Percentiles rank a stretch among this genome's conserved stretches.
phyloP scores from a whole-genome alignment of 2,113 vertebrate genomes.

The Eretmochelys imbricata region DNA sequence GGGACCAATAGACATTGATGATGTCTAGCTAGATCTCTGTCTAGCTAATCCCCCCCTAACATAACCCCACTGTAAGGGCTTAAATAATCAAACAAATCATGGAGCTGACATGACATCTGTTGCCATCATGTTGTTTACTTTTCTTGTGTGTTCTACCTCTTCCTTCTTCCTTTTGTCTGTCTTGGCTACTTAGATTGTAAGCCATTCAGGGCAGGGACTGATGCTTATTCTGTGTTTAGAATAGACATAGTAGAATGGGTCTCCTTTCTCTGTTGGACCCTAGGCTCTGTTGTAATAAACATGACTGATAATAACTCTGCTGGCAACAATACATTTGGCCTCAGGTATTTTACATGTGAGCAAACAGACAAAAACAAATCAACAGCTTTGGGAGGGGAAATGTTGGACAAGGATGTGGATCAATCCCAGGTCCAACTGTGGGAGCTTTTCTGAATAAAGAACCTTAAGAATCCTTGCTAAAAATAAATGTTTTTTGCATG shows the following conservation, averaged over 20 bases:
- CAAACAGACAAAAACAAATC: not conserved
- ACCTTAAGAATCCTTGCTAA: not conserved
- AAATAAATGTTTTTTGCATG: fast-evolving
- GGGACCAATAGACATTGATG: not conserved
- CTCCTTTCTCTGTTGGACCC: not conserved
- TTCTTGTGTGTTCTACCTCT: not conserved
- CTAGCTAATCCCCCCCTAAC: not conserved
- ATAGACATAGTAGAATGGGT: not conserved
- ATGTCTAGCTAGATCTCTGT: fast-evolving
- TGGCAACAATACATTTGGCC: not conserved
- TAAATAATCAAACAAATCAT: not conserved
- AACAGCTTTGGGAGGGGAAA: not conserved
- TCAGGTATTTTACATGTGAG: not conserved
- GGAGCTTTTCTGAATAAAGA: not conserved
- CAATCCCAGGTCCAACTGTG: not conserved
- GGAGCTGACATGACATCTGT: not conserved
- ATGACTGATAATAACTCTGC: not conserved
- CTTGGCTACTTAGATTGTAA: not conserved
- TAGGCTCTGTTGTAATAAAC: not conserved
- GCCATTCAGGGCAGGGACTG: not conserved
- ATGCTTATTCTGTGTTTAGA: not conserved
- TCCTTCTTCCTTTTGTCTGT: not conserved
- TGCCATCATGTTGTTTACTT: not conserved
- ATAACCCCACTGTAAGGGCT: not conserved
- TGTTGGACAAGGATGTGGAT: not conserved